Evolutionary conservation across 2,797 vertebrate species (phyloP).

Genomic region (Malacoraja senta): DNA sequence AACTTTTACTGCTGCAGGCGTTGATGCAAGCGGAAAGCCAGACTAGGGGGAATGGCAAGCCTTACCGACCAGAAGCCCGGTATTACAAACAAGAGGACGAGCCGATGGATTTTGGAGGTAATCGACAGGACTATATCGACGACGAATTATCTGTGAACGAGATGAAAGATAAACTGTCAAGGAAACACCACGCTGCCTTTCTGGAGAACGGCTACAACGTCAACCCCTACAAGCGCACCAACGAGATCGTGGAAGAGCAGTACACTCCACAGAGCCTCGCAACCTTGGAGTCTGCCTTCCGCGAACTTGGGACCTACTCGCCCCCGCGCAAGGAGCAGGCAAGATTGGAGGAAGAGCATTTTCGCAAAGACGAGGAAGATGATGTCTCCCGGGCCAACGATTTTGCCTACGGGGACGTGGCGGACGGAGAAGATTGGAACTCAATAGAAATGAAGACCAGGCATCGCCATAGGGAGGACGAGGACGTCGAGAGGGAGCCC

Average conservation of each 20-base stretch:
- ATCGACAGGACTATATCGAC: conserved; percentile 68
- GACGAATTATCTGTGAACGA: conserved; percentile 59
- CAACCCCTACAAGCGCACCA: conserved; percentile 81
- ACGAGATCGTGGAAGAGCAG: conserved; percentile 87
- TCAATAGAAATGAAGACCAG: conserved; percentile 80
- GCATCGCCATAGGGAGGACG: conserved; percentile 77
- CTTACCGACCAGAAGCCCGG: conserved; percentile 55
- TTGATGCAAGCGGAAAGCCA: conserved; percentile 71
- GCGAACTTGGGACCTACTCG: conserved; percentile 79
- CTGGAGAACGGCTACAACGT: conserved; percentile 71
- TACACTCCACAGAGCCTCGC: conserved; percentile 90
- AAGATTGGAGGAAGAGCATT: conserved; percentile 66
- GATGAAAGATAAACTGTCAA: conserved; percentile 56
- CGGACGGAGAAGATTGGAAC: conserved; percentile 77
- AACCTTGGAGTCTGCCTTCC: conserved; percentile 85
- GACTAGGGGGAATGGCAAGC: conserved; percentile 60
- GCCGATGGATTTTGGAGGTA: conserved; percentile 41
- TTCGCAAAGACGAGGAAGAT: conserved; percentile 68
- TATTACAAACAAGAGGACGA: conserved; percentile 57
- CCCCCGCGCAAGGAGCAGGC: conserved; percentile 60
- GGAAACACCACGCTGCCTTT: conserved; percentile 64
- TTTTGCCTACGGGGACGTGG: conserved; percentile 74
- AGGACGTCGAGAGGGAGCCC: conserved; percentile 62
- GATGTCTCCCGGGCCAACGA: conserved; percentile 72
- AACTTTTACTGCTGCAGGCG: conserved; percentile 74